Conservation (phyloP, 2,888 invertebrate species). For the Yponomeuta evonymella region DNA sequence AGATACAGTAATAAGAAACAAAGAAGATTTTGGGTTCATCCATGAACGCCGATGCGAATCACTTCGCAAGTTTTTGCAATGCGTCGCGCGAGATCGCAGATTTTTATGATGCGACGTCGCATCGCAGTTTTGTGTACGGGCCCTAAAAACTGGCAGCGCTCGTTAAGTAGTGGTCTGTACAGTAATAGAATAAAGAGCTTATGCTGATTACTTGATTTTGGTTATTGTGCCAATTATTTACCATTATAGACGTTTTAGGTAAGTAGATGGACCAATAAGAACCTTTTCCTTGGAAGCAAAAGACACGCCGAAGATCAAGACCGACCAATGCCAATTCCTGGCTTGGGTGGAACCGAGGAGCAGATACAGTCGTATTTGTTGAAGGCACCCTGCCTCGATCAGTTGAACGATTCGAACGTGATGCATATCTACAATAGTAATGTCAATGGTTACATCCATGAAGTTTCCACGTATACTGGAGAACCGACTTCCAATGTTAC, state of each 20-base stretch:
- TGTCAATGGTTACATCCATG: conserved; percentile 16
- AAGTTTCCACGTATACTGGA: conserved; percentile 25
- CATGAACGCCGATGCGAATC: no score
- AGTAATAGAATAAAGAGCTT: no score
- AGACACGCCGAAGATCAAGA: conserved; percentile 45
- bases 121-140: no score
- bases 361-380: conserved; percentile 47
- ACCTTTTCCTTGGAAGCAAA: conserved; percentile 72
- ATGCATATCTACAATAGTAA: conserved; percentile 31
- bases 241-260: conserved; percentile 22
- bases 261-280: conserved; percentile 69
- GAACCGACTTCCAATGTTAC: conserved; percentile 27
- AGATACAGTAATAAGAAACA: no score
- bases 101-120: no score
- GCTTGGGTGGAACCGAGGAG: conserved; percentile 40
- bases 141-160: no score
- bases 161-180: no score
- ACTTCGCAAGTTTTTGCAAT: no score
- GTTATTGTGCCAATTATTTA: no score
- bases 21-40: no score
- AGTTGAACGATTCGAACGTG: conserved; percentile 26
- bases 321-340: conserved; percentile 44
- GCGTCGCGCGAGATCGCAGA: no score
- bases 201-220: no score
- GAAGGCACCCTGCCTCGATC: conserved; percentile 44